Percentiles rank a stretch among this genome's conserved stretches.
phyloP scores from a whole-genome alignment of 53 echinoderm and acorn worm genomes.

The Henricia sp. region DNA sequence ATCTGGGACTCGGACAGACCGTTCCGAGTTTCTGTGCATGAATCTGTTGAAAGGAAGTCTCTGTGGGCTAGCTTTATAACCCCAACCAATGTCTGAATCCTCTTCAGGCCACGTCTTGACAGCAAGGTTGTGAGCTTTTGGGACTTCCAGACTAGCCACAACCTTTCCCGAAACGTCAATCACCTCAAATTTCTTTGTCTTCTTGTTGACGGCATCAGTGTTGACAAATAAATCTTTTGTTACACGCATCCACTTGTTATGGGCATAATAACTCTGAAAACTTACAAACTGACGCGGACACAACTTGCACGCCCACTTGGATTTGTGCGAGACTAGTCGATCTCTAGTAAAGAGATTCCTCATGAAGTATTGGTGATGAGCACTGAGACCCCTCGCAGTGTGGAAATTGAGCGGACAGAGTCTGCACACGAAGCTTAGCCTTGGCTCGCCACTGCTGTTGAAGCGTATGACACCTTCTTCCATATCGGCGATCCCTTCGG shows the following conservation, averaged over 20 bases:
- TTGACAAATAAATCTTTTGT: conserved; percentile 45
- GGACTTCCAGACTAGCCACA: conserved; percentile 22
- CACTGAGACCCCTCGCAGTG: conserved; percentile 39
- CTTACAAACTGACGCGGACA: conserved; percentile 51
- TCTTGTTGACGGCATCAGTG: conserved; percentile 18
- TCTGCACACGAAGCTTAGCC: conserved; percentile 51
- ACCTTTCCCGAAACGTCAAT: conserved; percentile 37
- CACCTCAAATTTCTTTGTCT: conserved; percentile 36
- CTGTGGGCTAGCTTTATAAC: conserved; percentile 1
- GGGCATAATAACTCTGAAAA: conserved; percentile 55
- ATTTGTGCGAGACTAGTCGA: background rate
- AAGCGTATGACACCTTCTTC: conserved; percentile 54
- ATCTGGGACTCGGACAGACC: no score
- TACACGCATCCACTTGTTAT: conserved; percentile 62
- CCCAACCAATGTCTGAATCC: conserved; percentile 15
- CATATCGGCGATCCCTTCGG: conserved; percentile 59
- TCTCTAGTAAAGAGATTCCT: background rate
- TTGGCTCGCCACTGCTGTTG: conserved; percentile 22
- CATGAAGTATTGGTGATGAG: conserved; percentile 48
- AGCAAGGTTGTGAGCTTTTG: background rate
- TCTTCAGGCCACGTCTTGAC: background rate
- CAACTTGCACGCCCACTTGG: conserved; percentile 32
- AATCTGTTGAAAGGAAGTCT: background rate
- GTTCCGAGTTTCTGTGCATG: background rate
- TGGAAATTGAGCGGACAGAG: conserved; percentile 55